Percentiles rank a stretch among this genome's conserved stretches.
Evolutionary conservation across 2,797 vertebrate species (phyloP).

Genomic region (Epinephelus coioides): DNA sequence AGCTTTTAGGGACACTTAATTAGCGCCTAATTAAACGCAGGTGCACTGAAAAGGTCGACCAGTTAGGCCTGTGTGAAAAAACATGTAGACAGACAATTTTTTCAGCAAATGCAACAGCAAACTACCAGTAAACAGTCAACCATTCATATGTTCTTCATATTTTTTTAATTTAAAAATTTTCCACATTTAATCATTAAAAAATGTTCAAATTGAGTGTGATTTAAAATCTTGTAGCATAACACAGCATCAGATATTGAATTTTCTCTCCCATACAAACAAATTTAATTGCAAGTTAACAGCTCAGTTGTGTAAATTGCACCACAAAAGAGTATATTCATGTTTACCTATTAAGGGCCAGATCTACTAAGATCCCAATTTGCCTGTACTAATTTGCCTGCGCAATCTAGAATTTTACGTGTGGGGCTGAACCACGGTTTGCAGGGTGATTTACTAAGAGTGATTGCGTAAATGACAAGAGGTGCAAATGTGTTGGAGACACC

Average conservation of each 20-base stretch:
- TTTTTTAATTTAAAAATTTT: neutral
- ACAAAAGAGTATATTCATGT: neutral
- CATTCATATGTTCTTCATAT: neutral
- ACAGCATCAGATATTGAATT: neutral
- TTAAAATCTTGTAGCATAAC: neutral
- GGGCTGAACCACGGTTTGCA: too few species aligned
- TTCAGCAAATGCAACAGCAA: neutral
- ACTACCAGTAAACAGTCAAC: constrained; percentile 8
- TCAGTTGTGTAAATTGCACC: constrained; percentile 1
- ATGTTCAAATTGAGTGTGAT: neutral
- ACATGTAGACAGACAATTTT: constrained; percentile 12
- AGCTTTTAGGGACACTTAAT: constrained; percentile 54
- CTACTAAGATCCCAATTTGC: too few species aligned
- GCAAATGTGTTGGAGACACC: too few species aligned
- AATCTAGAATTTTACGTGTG: too few species aligned
- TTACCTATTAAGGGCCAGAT: neutral
- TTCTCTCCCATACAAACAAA: neutral
- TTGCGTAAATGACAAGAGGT: too few species aligned
- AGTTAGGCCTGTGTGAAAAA: constrained; percentile 39
- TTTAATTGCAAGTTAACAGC: neutral
- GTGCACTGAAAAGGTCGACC: constrained; percentile 47
- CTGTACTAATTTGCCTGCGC: too few species aligned
- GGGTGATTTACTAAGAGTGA: too few species aligned
- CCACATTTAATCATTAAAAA: neutral
- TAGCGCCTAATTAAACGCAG: constrained; percentile 42